These are phyloP conservation scores for Dendronephthya gigantea DNA, from an alignment of 64 coral and sea anemone genomes.

Conservation along the genomic window DNA sequence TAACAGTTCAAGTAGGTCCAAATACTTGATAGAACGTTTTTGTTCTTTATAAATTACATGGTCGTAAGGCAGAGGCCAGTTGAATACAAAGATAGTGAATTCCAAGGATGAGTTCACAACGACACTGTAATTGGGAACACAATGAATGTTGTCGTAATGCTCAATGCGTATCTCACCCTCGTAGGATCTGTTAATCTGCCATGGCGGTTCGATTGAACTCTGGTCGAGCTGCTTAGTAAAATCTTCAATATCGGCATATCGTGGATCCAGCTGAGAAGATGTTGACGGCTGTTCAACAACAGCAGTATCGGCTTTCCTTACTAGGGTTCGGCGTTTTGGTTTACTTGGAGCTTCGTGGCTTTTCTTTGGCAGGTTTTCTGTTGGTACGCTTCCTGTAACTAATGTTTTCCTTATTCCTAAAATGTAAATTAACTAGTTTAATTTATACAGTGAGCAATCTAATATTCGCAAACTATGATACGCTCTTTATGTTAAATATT, in stretches of 20 bases:
- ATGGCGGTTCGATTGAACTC: too few species aligned
- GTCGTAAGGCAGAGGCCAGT: not conserved
- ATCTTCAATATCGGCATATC: too few species aligned
- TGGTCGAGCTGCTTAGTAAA: too few species aligned
- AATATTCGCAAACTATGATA: not conserved
- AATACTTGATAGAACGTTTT: conserved; percentile 9
- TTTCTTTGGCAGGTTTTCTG: not conserved
- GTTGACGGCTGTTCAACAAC: not conserved
- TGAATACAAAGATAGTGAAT: not conserved
- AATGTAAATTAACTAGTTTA: not conserved
- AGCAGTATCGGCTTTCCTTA: not conserved
- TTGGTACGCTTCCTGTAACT: not conserved
- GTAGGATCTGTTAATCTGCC: too few species aligned
- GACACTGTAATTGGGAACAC: not conserved
- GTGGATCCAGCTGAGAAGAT: not conserved
- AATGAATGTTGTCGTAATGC: not conserved
- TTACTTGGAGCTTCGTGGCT: not conserved
- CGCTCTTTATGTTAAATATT: not conserved
- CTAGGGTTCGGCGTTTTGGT: not conserved
- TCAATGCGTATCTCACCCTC: not conserved
- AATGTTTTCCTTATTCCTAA: not conserved
- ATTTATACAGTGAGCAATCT: not conserved
- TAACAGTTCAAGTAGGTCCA: not conserved
- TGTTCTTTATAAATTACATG: too few species aligned
- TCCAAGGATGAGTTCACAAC: not conserved